Base-by-base conservation (phyloP, 2,113 vertebrate species). In the Oreotrochilus melanogaster region DNA sequence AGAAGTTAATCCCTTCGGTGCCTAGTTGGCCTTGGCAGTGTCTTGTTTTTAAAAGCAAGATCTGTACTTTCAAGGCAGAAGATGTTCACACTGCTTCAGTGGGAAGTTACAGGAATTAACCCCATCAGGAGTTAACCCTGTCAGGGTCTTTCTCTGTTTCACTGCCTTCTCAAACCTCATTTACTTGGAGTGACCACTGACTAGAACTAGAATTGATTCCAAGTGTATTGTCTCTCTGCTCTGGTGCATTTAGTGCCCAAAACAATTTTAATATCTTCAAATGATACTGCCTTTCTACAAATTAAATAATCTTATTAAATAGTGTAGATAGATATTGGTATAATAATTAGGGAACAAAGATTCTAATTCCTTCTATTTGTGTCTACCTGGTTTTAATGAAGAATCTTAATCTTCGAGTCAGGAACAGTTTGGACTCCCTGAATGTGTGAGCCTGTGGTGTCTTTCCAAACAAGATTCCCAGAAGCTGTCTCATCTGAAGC, bases 401-500 rank as follows among this genome's bases (percentile, higher is more conserved):
- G 51, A 83, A 27, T 56, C 10, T 64, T 51, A 61, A 90, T 67
- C 4, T 3, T 21, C 48, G 31, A 72, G 27, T 57, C 54, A 39
- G 75, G 54, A 86, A 66, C 33, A 87, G 28, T 73, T 73, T 57
- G 76, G 56, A 69, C 31, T 95, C 69, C 57, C 28, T 81, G 31
- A 71, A 65, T 67, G 42, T 35, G 11, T 57, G 39, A 92, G 81
- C 53, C 65, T 50, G 14, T n/a, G n/a, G 10, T 75, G 17, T 69
- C 56, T 83, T 88, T 88, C 23, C 60, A 90, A 86, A 88, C 31
- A 86, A 70, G 35, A 8, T 58, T 93, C 72, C 60, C 45, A 93
- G 80, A 93, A 96, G 14, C 33, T 78, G 22, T 24, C 64, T 91
- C 43, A 70, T 79, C 70, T 92, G 81, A 94, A 94, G 66, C 33